phyloP scores from a whole-genome alignment of 2,113 vertebrate species.

The Pangasianodon hypophthalmus region DNA sequence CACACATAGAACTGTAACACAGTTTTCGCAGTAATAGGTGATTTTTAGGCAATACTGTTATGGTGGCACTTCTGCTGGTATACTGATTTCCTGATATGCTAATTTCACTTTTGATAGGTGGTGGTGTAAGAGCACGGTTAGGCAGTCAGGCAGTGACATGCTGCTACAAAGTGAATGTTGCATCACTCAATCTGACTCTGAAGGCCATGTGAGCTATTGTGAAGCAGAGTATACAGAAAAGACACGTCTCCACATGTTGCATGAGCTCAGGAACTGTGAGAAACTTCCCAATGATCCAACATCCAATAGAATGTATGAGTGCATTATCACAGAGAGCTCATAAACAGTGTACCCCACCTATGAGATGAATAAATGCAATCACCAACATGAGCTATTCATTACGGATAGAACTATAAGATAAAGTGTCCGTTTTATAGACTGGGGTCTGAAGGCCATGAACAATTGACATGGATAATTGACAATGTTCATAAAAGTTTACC shows the following conservation, averaged over 20 bases:
- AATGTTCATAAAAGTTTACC: not conserved
- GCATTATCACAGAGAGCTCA: not conserved
- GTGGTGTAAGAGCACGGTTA: not conserved
- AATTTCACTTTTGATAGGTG: not conserved
- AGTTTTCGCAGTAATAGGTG: not conserved
- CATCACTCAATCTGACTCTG: not conserved
- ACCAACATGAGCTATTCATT: not conserved
- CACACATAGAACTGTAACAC: not conserved
- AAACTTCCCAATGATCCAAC: not conserved
- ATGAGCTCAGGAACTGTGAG: not conserved
- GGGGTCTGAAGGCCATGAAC: not conserved
- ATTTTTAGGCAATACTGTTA: not conserved
- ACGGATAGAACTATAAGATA: no score
- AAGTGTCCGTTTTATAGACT: not conserved
- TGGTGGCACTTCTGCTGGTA: not conserved
- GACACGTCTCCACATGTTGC: constrained; percentile 22
- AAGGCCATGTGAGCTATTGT: not conserved
- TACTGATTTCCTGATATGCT: not conserved
- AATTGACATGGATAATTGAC: not conserved
- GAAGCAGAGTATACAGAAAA: not conserved
- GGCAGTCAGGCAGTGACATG: not conserved
- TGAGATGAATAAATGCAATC: not conserved
- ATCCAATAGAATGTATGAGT: not conserved
- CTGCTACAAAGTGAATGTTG: not conserved
- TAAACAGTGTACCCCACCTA: not conserved